Percentiles rank a stretch among this genome's conserved stretches.
phyloP scores from a whole-genome alignment of 1,140 invertebrate genomes.

The Neodiprion fabricii region DNA sequence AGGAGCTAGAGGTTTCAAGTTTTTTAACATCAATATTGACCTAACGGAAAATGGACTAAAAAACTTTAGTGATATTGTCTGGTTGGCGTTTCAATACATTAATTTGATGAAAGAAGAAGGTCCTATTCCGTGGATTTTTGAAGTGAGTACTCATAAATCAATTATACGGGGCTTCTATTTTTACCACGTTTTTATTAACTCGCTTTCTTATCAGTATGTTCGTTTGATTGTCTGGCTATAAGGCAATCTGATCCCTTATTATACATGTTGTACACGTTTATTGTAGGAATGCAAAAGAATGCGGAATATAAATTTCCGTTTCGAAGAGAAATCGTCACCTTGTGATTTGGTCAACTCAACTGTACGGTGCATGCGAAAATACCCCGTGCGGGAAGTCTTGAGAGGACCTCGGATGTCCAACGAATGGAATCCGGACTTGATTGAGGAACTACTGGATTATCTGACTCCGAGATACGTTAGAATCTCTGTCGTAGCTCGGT shows the following conservation, averaged over 20 bases:
- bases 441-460: slow-evolving; percentile 74
- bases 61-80: slow-evolving; percentile 86
- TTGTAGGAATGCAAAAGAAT: slow-evolving; percentile 80
- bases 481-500: slow-evolving; percentile 75
- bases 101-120: slow-evolving; percentile 79
- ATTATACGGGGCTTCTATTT: not conserved
- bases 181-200: not conserved
- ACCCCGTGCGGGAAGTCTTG: slow-evolving; percentile 86
- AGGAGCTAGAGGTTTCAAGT: slow-evolving; percentile 84
- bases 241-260: no score
- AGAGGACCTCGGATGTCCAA: slow-evolving; percentile 76
- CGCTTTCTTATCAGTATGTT: not conserved
- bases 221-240: not conserved
- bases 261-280: not conserved
- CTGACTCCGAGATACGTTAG: slow-evolving; percentile 84
- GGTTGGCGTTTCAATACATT: slow-evolving; percentile 88
- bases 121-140: slow-evolving; percentile 87
- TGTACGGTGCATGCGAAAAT: slow-evolving; percentile 73
- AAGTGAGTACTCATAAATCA: slow-evolving; percentile 37
- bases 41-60: slow-evolving; percentile 90
- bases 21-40: slow-evolving; percentile 89
- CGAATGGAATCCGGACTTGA: slow-evolving; percentile 88
- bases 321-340: slow-evolving; percentile 89
- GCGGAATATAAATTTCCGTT: slow-evolving; percentile 82
- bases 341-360: slow-evolving; percentile 72